Evolutionary conservation across 2,113 vertebrate genomes (phyloP).

Genomic region (Malurus cyaneus): DNA sequence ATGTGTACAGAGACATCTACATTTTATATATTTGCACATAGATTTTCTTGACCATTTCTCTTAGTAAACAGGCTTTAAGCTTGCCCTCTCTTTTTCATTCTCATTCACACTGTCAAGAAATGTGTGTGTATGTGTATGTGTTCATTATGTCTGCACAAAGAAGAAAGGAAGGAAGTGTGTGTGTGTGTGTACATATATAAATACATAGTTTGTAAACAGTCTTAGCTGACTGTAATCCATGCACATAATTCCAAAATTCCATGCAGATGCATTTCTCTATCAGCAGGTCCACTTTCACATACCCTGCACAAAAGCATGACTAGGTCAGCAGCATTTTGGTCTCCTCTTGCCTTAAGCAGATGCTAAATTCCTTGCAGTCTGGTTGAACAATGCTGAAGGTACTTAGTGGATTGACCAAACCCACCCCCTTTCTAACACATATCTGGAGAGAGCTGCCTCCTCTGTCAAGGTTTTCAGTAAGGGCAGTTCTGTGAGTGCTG

Average conservation of each 20-base stretch:
- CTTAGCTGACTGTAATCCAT: not conserved
- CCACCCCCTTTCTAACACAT: not conserved
- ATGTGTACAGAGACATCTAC: not conserved
- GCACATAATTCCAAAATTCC: too few relatives aligned
- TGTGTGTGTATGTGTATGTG: rapidly evolving
- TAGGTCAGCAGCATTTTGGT: not conserved
- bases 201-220: not conserved
- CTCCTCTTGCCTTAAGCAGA: not conserved
- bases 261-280: not conserved
- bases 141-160: not conserved
- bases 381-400: not conserved
- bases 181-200: not conserved
- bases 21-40: not conserved
- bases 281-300: not conserved
- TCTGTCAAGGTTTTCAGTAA: not conserved
- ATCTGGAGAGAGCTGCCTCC: not conserved
- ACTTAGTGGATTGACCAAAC: not conserved
- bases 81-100: not conserved
- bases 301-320: not conserved
- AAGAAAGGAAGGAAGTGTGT: not conserved
- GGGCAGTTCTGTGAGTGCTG: not conserved
- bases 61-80: not conserved
- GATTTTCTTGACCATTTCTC: not conserved
- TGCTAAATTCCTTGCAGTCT: not conserved
- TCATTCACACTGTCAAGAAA: not conserved